Conservation (phyloP, 1,140 invertebrate genomes). For the Cylas formicarius region DNA sequence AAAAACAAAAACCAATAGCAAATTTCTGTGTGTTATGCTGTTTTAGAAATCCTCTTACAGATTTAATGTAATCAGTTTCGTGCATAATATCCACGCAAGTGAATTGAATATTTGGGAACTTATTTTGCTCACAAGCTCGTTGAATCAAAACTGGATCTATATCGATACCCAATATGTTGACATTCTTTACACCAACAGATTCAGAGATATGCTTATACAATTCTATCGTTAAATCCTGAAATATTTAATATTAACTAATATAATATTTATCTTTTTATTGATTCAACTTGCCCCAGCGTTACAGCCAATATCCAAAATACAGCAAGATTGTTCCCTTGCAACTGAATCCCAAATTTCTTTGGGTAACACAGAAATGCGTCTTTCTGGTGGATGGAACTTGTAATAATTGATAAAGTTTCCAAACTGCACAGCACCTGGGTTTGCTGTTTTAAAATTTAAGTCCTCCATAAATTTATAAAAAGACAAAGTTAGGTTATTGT, state of each 20-base stretch:
- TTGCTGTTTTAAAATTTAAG: slow-evolving; percentile 40
- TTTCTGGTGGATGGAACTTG: slow-evolving; percentile 62
- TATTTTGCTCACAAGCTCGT: slow-evolving; percentile 52
- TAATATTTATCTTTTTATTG: slow-evolving; percentile 5
- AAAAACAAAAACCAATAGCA: slow-evolving; percentile 70
- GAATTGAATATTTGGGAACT: slow-evolving; percentile 47
- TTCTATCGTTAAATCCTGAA: slow-evolving; percentile 54
- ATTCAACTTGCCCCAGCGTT: slow-evolving; percentile 58
- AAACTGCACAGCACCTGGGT: slow-evolving; percentile 67
- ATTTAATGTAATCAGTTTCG: slow-evolving; percentile 34
- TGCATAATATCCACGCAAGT: slow-evolving; percentile 55
- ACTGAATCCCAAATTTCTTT: slow-evolving; percentile 49
- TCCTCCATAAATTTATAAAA: no score
- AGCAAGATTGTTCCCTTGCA: slow-evolving; percentile 32
- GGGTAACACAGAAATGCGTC: slow-evolving; percentile 58
- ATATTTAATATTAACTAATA: slow-evolving; percentile 21
- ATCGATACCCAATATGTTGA: slow-evolving; percentile 63
- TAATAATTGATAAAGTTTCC: slow-evolving; percentile 87
- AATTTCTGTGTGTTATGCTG: slow-evolving; percentile 47
- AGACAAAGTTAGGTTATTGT: no score
- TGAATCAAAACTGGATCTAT: slow-evolving; percentile 63
- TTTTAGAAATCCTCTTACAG: slow-evolving; percentile 45
- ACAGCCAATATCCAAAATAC: slow-evolving; percentile 67
- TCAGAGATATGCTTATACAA: slow-evolving; percentile 50
- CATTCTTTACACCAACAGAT: slow-evolving; percentile 37